Conservation (phyloP, 2,113 vertebrate genomes). For the Atlantisia rogersi region DNA sequence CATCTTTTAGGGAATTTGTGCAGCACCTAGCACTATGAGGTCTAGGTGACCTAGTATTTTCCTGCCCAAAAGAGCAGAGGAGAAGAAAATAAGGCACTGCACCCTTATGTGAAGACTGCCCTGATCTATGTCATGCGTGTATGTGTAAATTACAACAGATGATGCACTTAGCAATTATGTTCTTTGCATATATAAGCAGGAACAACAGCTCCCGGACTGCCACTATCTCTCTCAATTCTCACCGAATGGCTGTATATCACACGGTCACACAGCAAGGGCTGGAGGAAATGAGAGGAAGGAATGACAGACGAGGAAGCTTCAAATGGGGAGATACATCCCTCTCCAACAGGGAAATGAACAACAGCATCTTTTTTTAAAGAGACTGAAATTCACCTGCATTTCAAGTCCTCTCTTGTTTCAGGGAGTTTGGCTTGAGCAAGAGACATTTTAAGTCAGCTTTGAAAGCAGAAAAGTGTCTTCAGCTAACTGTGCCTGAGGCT, state of each 20-base stretch:
- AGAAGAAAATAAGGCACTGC: background rate
- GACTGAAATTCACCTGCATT: background rate
- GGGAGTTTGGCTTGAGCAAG: background rate
- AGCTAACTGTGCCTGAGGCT: background rate
- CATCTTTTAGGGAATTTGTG: background rate
- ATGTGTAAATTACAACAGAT: slow-evolving; percentile 79
- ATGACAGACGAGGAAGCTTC: slow-evolving; percentile 59
- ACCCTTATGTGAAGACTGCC: slow-evolving; percentile 36
- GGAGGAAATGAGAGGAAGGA: slow-evolving; percentile 60
- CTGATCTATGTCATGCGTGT: slow-evolving; percentile 51
- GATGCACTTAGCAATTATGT: slow-evolving; percentile 78
- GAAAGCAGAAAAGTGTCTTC: background rate
- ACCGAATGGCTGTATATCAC: slow-evolving; percentile 67
- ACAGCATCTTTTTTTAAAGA: background rate
- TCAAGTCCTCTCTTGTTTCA: background rate
- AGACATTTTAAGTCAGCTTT: background rate
- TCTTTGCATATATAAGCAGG: slow-evolving; percentile 79
- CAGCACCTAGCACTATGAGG: background rate
- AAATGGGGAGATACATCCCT: slow-evolving; percentile 38
- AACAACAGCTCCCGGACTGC: slow-evolving; percentile 78
- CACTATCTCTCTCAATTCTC: slow-evolving; percentile 73
- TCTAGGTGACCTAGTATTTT: background rate
- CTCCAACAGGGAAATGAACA: slow-evolving; percentile 21
- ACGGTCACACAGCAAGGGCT: slow-evolving; percentile 64
- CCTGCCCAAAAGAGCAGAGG: background rate